Evolutionary conservation across 2,113 vertebrate genomes (phyloP).

Genomic region (Lutjanus erythropterus): DNA sequence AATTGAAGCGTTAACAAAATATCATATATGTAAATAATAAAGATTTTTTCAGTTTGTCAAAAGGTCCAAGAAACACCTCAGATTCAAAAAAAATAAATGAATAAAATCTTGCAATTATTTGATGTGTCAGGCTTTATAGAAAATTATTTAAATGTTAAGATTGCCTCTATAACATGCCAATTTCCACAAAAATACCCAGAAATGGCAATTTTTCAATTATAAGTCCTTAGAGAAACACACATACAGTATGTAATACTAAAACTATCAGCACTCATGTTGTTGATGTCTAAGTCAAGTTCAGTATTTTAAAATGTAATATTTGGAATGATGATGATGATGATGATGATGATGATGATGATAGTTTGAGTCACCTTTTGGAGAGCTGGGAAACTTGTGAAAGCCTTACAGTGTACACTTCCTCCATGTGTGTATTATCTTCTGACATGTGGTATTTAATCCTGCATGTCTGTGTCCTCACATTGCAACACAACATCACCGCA

Average conservation of each 20-base stretch:
- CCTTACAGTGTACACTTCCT: neutral
- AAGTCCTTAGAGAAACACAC: neutral
- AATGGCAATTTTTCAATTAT: neutral
- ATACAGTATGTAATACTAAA: neutral
- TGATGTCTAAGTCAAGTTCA: neutral
- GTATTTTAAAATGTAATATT: neutral
- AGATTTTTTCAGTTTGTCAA: too few species aligned
- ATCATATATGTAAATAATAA: too few species aligned
- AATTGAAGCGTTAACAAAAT: too few species aligned
- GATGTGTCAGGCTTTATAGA: too few species aligned
- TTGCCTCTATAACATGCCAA: too few species aligned
- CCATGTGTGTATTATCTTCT: neutral
- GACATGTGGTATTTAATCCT: conserved; percentile 1
- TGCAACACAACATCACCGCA: neutral
- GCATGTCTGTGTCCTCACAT: neutral
- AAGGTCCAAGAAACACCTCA: too few species aligned
- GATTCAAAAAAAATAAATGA: too few species aligned
- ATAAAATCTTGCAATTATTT: too few species aligned
- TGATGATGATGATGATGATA: neutral
- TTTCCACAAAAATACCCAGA: neutral
- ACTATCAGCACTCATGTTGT: neutral
- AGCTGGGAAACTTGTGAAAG: neutral
- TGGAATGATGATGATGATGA: neutral
- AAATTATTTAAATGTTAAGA: too few species aligned
- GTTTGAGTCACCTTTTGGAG: neutral